Evolutionary conservation across 2,797 vertebrate species (phyloP).

Genomic region (Cacajao melanocephalus): DNA sequence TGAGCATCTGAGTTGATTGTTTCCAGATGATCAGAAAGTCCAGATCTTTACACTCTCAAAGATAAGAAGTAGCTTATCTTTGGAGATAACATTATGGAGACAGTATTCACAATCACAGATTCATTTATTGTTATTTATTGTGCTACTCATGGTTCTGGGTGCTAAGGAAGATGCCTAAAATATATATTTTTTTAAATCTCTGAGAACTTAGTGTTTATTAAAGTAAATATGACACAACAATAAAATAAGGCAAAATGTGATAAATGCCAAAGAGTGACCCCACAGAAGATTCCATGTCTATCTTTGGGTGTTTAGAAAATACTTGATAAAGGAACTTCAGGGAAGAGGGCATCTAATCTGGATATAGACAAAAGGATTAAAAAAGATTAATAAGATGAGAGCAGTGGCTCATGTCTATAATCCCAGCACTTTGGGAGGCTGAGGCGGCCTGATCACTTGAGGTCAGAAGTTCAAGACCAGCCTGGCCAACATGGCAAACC

Average conservation of each 20-base stretch:
- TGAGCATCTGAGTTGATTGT: neutral
- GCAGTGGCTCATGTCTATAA: neutral
- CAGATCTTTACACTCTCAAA: neutral
- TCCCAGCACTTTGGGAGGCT: neutral
- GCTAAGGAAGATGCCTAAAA: neutral
- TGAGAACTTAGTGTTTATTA: neutral
- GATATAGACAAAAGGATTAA: neutral
- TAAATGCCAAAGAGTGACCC: neutral
- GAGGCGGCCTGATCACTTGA: neutral
- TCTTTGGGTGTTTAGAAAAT: neutral
- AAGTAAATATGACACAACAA: neutral
- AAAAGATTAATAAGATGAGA: neutral
- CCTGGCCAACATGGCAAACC: neutral
- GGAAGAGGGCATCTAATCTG: neutral
- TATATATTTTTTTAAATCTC: neutral
- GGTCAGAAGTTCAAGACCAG: neutral
- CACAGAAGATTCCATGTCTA: neutral
- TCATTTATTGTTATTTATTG: neutral
- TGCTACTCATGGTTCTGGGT: neutral
- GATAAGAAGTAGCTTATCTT: neutral
- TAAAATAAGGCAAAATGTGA: neutral
- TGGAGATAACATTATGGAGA: too few species aligned
- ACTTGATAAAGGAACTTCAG: neutral
- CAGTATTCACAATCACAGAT: neutral
- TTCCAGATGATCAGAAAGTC: neutral